phyloP scores from a whole-genome alignment of 2,888 invertebrate genomes.

The Lutraria lutraria region DNA sequence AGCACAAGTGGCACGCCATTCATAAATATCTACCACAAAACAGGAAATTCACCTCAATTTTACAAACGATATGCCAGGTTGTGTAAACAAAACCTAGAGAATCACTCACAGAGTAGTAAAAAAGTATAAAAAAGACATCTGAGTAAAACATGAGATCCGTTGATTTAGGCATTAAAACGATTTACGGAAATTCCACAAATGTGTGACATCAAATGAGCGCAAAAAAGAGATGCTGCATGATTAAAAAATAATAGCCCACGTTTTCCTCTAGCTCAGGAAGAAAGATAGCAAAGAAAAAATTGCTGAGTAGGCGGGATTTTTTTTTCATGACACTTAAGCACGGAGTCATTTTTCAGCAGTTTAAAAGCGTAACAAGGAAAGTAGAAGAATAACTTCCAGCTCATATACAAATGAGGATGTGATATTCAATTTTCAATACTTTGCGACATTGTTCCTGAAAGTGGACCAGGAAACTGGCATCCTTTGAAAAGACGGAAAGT shows the following conservation, averaged over 20 bases:
- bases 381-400: not conserved
- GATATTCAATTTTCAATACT: not conserved
- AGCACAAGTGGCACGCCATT: slow-evolving; percentile 46
- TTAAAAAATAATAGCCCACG: slow-evolving; percentile 8
- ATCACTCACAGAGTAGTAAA: slow-evolving; percentile 29
- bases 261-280: not conserved
- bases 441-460: not conserved
- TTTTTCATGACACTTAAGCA: not conserved
- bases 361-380: not conserved
- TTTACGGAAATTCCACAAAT: slow-evolving; percentile 50
- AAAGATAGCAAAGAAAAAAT: not conserved
- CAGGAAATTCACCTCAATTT: slow-evolving; percentile 57
- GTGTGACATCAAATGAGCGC: slow-evolving; percentile 45
- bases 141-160: slow-evolving; percentile 32
- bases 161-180: slow-evolving; percentile 34
- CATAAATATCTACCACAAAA: slow-evolving; percentile 55
- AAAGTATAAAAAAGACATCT: slow-evolving; percentile 35
- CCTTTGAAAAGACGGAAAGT: slow-evolving; percentile 7
- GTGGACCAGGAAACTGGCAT: slow-evolving; percentile 7
- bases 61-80: slow-evolving; percentile 58
- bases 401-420: slow-evolving; percentile 11
- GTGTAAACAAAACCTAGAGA: slow-evolving; percentile 48
- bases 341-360: not conserved
- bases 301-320: slow-evolving; percentile 20
- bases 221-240: slow-evolving; percentile 11